These are phyloP conservation scores for Drosophila quinaria DNA, from an alignment of 2,888 invertebrate genomes.

Conservation along the genomic window DNA sequence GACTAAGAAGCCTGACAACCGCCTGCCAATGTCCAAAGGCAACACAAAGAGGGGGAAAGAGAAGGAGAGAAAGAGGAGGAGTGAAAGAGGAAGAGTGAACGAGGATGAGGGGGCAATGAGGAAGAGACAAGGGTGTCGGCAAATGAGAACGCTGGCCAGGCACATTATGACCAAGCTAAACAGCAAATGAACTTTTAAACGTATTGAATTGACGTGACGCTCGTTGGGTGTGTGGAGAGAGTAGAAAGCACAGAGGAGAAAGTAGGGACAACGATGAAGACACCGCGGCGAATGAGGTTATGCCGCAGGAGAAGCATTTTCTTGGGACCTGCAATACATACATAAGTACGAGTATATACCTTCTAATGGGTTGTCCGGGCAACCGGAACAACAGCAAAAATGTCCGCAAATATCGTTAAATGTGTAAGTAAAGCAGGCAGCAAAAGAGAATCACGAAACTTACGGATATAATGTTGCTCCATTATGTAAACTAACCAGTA, in stretches of 20 bases:
- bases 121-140: background rate
- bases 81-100: background rate
- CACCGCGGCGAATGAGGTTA: slow-evolving; percentile 24
- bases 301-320: slow-evolving; percentile 4
- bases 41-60: background rate
- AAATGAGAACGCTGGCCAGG: slow-evolving; percentile 39
- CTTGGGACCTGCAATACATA: slow-evolving; percentile 9
- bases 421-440: slow-evolving; percentile 25
- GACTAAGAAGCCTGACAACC: slow-evolving; percentile 33
- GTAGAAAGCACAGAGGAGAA: slow-evolving; percentile 6
- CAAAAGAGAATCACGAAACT: background rate
- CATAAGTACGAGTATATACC: too few species aligned
- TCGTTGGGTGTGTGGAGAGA: slow-evolving; percentile 1
- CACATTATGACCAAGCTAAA: slow-evolving; percentile 81
- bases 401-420: slow-evolving; percentile 39
- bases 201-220: slow-evolving; percentile 76
- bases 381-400: slow-evolving; percentile 50
- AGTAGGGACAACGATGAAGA: background rate
- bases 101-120: too few species aligned
- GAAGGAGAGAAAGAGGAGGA: background rate
- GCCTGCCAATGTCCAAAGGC: slow-evolving; percentile 17
- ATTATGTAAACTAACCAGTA: slow-evolving; percentile 30
- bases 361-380: slow-evolving; percentile 56
- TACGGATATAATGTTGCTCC: background rate
- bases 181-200: slow-evolving; percentile 81